Percentiles rank a stretch among this genome's conserved stretches.
These are phyloP conservation scores for Nettapus auritus DNA, from an alignment of 2,113 vertebrate species.

Conservation along the genomic window DNA sequence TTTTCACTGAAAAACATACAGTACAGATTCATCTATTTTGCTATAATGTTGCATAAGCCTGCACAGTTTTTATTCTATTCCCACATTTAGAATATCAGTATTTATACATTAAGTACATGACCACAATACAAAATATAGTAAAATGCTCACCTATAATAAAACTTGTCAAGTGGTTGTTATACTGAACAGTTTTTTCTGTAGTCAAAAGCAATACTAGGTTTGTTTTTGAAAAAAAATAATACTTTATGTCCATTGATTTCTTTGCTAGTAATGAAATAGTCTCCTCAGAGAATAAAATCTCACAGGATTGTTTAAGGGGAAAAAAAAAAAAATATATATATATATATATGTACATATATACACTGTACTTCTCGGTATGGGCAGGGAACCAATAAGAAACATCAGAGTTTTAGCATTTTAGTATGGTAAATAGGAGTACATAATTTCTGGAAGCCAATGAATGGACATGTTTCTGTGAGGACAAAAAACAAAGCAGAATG, in stretches of 20 bases:
- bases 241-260: not conserved
- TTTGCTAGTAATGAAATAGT: not conserved
- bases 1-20: not conserved
- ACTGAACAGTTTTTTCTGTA: not conserved
- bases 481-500: not conserved
- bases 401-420: not conserved
- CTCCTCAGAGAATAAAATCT: not conserved
- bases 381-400: not conserved
- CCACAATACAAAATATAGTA: not conserved
- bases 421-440: not conserved
- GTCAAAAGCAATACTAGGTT: not conserved
- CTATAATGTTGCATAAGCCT: not conserved
- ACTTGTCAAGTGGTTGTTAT: not conserved
- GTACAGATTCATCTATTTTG: not conserved
- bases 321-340: not conserved
- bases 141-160: not conserved
- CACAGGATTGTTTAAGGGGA: not conserved
- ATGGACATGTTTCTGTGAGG: not conserved
- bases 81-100: not conserved
- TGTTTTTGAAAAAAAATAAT: not conserved
- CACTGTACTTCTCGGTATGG: not conserved
- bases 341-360: too few species aligned
- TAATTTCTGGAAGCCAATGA: not conserved
- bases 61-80: not conserved
- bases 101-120: not conserved